Evolutionary conservation across 1,140 invertebrate genomes (phyloP).

Genomic region (Trichonephila clavata): DNA sequence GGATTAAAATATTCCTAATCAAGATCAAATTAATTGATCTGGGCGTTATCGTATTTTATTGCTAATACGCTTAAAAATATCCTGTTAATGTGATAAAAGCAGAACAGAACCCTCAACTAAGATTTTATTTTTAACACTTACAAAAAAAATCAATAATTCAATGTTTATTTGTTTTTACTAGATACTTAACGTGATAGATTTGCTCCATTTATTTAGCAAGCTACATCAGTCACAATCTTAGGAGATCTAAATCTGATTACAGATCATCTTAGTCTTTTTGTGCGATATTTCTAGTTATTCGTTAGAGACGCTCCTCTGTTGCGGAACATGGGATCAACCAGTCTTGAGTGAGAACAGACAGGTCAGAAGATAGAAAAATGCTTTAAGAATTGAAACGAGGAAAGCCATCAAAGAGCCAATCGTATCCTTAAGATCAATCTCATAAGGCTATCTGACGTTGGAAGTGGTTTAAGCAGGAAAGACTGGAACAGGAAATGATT

Average conservation of each 20-base stretch:
- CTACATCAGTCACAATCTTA: neutral
- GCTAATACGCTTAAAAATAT: no score
- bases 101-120: no score
- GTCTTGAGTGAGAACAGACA: slow-evolving; percentile 9
- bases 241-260: no score
- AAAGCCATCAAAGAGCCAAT: neutral
- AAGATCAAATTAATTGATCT: no score
- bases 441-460: neutral
- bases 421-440: neutral
- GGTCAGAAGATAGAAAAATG: neutral
- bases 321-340: neutral
- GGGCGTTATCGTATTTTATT: no score
- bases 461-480: neutral
- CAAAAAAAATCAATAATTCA: no score
- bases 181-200: neutral
- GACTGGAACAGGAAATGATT: slow-evolving; percentile 21
- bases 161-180: no score
- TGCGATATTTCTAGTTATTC: neutral
- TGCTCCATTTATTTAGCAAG: neutral
- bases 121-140: no score
- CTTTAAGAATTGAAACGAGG: neutral
- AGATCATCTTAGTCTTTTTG: no score
- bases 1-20: no score
- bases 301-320: neutral
- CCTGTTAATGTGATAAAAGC: no score